Evolutionary conservation across 2,797 vertebrate genomes (phyloP).

Genomic region (Chrosomus eos): DNA sequence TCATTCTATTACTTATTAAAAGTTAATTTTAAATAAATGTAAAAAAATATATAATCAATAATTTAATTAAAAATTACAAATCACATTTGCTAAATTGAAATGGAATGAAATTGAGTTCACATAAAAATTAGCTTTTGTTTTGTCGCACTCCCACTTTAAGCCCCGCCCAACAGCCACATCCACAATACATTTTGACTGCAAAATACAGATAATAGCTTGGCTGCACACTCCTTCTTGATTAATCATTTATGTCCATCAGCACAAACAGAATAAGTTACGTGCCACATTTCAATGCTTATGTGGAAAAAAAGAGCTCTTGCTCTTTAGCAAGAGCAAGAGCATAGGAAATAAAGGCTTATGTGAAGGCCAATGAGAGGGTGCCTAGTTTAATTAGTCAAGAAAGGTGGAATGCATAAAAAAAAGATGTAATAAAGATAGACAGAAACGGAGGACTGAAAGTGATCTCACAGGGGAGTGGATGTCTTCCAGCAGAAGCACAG

Average conservation of each 20-base stretch:
- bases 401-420: neutral
- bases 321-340: neutral
- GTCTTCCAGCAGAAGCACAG: slow-evolving; percentile 95
- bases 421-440: neutral
- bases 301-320: neutral
- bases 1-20: neutral
- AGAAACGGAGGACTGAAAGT: slow-evolving; percentile 55
- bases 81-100: neutral
- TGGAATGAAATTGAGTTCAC: neutral
- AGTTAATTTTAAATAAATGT: neutral
- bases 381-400: neutral
- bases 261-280: neutral
- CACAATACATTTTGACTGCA: neutral
- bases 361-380: neutral
- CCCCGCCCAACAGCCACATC: neutral
- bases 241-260: neutral
- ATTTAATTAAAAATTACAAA: neutral
- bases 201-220: neutral
- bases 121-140: neutral
- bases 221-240: neutral
- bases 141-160: neutral
- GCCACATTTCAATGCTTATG: neutral
- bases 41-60: neutral
- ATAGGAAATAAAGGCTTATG: neutral
- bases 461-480: slow-evolving; percentile 90